Base-by-base conservation (phyloP, 2,888 invertebrate genomes). In the Caenorhabditis sp. region DNA sequence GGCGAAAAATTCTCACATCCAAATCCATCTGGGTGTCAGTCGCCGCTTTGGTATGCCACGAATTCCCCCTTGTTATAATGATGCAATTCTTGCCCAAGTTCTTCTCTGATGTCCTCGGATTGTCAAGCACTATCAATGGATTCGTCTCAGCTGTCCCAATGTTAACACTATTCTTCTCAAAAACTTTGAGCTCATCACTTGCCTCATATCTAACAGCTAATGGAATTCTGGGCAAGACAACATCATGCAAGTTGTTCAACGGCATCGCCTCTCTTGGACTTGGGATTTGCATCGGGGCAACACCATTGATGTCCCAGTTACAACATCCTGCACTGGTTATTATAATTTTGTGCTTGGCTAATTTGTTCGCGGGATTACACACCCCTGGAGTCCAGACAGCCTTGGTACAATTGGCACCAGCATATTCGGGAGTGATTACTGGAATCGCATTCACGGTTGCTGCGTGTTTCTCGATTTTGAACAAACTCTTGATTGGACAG, bases 321-420 rank as follows among this genome's bases (percentile, higher is more conserved):
- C 53, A 70, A 53, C 70, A 78, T 21, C 71, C 77, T 1, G 72
- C 70, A 10, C 69, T 76, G 31, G 83, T 83, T 7, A 78, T 87
- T 27, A 61, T 81, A 17, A 64, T 84, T 17, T 71, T 86, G n/a
- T 86, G 86, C 62, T 50, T 84, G 23, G 85, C 83, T n/a, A 84
- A 82, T 60, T 83, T 79, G 0, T 86, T 86, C 75, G 86, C 86
- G 31, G 86, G 86, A 85, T 25, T 5, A 31, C 86, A 86, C 66
- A 85, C 86, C 4, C 86, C 86, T 8, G 86, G 86, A 38, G 86
- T 86, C 12, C 85, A 83, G 67, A 85, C 86, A 4, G 86, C 86
- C 4, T 69, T 86, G n/a, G 78, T 86, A n/a, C 86, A 86, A 71
- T 53, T 86, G 2, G 86, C 86, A 3, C 86, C 86, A 17, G 86